phyloP scores from a whole-genome alignment of 2,888 invertebrate genomes.

The Latrodectus elegans region DNA sequence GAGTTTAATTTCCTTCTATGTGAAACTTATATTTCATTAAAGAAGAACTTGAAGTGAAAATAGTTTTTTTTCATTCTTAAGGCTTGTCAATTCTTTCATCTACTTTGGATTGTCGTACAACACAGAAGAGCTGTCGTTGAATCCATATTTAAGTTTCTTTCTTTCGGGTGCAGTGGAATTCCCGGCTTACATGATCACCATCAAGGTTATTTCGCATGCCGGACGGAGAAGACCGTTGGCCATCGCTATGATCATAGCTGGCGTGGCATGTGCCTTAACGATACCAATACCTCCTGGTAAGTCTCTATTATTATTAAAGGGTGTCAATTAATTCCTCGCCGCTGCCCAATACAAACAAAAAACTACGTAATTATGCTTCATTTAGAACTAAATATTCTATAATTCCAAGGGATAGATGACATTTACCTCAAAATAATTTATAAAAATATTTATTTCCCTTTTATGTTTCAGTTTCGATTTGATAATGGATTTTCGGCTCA shows the following conservation, averaged over 20 bases:
- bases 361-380: no score
- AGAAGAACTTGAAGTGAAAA: no score
- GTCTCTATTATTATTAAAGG: neutral
- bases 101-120: slow-evolving; percentile 90
- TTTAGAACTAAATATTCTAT: no score
- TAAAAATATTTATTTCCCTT: no score
- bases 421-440: no score
- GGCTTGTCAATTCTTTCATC: slow-evolving; percentile 88
- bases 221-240: slow-evolving; percentile 86
- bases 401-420: no score
- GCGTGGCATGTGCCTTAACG: slow-evolving; percentile 84
- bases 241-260: slow-evolving; percentile 86
- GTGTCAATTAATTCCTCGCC: no score
- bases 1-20: no score
- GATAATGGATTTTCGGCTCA: no score
- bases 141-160: slow-evolving; percentile 87
- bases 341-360: no score
- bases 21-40: no score
- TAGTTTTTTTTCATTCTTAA: slow-evolving; percentile 56
- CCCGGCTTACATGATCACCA: slow-evolving; percentile 85
- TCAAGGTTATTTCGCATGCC: slow-evolving; percentile 83
- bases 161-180: slow-evolving; percentile 86
- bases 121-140: slow-evolving; percentile 86
- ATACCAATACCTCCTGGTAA: slow-evolving; percentile 81
- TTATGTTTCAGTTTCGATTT: no score